Evolutionary conservation across 2,888 invertebrate genomes (phyloP).

Genomic region (Tipula vernalis): DNA sequence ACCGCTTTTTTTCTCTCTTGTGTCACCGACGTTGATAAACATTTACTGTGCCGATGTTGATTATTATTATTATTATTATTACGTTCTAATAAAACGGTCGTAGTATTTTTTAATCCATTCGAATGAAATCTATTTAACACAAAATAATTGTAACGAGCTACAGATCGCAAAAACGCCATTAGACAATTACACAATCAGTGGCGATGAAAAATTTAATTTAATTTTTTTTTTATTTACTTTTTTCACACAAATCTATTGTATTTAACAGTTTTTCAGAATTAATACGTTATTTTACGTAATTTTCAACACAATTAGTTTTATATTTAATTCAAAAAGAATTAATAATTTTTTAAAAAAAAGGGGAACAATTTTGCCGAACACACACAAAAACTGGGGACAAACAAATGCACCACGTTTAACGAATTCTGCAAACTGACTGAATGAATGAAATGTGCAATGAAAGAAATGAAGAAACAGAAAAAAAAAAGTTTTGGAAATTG

Average conservation of each 20-base stretch:
- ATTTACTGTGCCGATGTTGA: neutral
- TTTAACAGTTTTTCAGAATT: neutral
- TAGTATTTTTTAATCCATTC: neutral
- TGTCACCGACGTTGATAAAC: neutral
- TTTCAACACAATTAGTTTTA: neutral
- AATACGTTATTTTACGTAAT: neutral
- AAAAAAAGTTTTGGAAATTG: neutral
- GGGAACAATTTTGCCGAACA: neutral
- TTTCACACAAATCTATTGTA: neutral
- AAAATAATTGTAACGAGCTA: conserved; percentile 23
- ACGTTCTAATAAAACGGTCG: neutral
- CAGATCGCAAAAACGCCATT: conserved; percentile 36
- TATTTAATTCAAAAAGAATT: neutral
- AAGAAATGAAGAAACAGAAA: neutral
- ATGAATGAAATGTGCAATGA: neutral
- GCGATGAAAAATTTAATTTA: neutral
- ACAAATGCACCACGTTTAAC: neutral
- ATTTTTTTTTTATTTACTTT: neutral
- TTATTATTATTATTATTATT: neutral
- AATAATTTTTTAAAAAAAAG: neutral
- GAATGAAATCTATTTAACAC: conserved; percentile 10
- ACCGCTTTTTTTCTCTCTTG: neutral
- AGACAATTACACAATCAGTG: conserved; percentile 15
- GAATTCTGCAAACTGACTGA: neutral
- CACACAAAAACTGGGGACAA: neutral